Evolutionary conservation across 2,113 vertebrate species (phyloP), one percentile per base, ranked within the genome.

Genomic region (Seriola dumerili): DNA sequence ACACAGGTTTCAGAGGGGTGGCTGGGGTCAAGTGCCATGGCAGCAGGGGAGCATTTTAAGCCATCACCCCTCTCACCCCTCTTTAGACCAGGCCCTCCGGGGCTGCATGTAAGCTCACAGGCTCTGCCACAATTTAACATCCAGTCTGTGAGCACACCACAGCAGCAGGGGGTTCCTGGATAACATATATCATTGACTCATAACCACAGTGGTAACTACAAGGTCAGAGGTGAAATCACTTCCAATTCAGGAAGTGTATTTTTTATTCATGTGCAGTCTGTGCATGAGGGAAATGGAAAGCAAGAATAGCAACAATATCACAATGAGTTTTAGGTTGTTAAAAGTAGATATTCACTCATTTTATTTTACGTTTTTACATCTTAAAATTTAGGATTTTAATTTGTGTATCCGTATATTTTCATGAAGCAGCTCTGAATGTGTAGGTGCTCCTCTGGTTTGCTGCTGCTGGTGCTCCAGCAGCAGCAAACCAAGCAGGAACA

Each of bases 161-260:
- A 61, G n/a, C 86, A 80, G 81, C 78, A 11, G 64, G 76, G 65
- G 76, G 58, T 57, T 75, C 79, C 78, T 57, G 38, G 50, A 62
- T 21, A 62, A 80, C 79, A 81, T 66, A 76, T 87, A 87, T 91
- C 85, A 89, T 64, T 86, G 83, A 85, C 79, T 78, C 48, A 75
- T 78, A 65, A 68, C 58, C 9, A 16, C 2, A 19, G 54, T 40
- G 69, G 57, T 11, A 58, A 66, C 61, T 4, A 8, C 16, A 13
- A 62, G 80, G 69, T 85, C 88, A 82, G 38, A 86, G 91, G 84
- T 89, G 23, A 85, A 77, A 79, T 58, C 64, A 67, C 77, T 90
- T 76, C 48, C 48, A 70, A 72, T 81, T 74, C 83, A 85, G 80
- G 57, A 81, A 64, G 55, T 64, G 8, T 36, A 29, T 21, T 77